A percentile compares a stretch with the other conserved stretches of the same genome.
These are phyloP conservation scores for Watsonalla cultraria DNA, from an alignment of 2,888 invertebrate species.

Conservation along the genomic window DNA sequence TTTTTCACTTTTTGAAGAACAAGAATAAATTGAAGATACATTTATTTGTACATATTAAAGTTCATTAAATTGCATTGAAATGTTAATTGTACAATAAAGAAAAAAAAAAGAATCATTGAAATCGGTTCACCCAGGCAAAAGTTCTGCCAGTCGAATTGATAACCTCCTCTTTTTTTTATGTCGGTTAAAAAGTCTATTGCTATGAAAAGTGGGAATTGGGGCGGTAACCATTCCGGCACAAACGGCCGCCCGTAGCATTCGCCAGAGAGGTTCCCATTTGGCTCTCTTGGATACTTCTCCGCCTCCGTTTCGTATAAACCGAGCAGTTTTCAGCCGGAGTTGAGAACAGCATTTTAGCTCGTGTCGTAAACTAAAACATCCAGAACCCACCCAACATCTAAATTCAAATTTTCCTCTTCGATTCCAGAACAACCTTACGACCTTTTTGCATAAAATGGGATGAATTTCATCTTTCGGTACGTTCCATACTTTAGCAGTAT, in stretches of 20 bases:
- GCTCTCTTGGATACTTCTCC: slow-evolving; percentile 59
- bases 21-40: too few relatives aligned
- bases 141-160: too few relatives aligned
- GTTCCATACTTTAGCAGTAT: slow-evolving; percentile 36
- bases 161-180: too few relatives aligned
- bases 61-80: not conserved
- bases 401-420: slow-evolving; percentile 70
- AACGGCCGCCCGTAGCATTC: slow-evolving; percentile 65
- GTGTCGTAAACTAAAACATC: slow-evolving; percentile 68
- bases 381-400: slow-evolving; percentile 61
- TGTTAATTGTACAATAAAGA: too few relatives aligned
- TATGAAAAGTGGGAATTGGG: slow-evolving; percentile 39
- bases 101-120: too few relatives aligned
- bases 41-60: too few relatives aligned
- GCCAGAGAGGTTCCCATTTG: slow-evolving; percentile 69
- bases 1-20: too few relatives aligned
- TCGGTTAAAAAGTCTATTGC: slow-evolving; percentile 14
- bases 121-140: not conserved
- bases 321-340: slow-evolving; percentile 62
- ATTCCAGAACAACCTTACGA: slow-evolving; percentile 48
- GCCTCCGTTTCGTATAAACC: slow-evolving; percentile 68
- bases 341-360: slow-evolving; percentile 68
- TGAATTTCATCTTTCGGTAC: slow-evolving; percentile 60
- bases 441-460: slow-evolving; percentile 60
- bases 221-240: slow-evolving; percentile 50